phyloP scores from a whole-genome alignment of 2,113 vertebrate species.

The Elephantulus edwardii region DNA sequence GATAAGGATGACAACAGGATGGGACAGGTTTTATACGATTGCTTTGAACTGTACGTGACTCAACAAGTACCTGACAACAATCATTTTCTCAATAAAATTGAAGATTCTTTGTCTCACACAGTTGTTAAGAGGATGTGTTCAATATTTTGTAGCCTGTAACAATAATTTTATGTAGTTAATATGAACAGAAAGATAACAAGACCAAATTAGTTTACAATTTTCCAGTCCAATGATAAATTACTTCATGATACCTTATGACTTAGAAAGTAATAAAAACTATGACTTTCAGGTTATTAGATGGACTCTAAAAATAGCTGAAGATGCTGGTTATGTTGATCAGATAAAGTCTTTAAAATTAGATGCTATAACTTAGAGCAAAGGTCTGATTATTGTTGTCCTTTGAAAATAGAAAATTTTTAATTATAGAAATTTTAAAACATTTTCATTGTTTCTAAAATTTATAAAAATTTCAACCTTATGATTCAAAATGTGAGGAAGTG shows the following conservation, averaged over 20 bases:
- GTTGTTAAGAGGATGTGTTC: not conserved
- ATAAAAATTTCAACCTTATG: no score
- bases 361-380: not conserved
- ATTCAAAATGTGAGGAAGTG: no score
- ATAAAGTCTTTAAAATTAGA: not conserved
- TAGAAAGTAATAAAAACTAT: not conserved
- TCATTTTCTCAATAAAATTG: conserved; percentile 31
- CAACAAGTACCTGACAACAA: no score
- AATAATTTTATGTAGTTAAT: not conserved
- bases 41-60: no score
- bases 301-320: not conserved
- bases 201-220: not conserved
- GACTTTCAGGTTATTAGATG: not conserved
- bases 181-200: not conserved
- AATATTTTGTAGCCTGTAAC: not conserved
- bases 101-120: not conserved
- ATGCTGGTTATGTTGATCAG: not conserved
- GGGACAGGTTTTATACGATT: no score
- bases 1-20: no score
- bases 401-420: not conserved
- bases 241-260: not conserved
- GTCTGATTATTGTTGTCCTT: not conserved
- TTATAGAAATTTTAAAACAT: not conserved
- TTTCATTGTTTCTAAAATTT: not conserved
- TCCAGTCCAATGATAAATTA: not conserved